These are phyloP conservation scores for Cladorhizidae sp. DNA, from an alignment of 37 sponge, comb jelly and placozoan genomes.

Conservation along the genomic window DNA sequence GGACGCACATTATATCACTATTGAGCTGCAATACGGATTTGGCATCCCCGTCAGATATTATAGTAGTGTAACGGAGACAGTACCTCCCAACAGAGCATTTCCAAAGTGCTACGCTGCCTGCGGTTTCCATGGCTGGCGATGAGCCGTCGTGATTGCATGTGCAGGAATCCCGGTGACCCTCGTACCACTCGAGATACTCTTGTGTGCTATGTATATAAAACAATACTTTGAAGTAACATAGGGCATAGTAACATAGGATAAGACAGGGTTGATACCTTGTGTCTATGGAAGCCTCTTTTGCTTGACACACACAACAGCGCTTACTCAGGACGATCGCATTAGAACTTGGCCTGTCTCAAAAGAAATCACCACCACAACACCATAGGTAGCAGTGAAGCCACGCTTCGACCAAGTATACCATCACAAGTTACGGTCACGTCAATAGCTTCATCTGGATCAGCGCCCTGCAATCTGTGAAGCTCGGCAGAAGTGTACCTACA, in stretches of 20 bases:
- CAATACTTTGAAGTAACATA: too few relatives aligned
- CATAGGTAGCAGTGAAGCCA: constrained; percentile 17
- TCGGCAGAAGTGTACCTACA: too few relatives aligned
- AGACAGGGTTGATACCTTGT: too few relatives aligned
- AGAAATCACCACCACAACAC: constrained; percentile 7
- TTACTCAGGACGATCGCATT: neutral
- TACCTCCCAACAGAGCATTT: neutral
- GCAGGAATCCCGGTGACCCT: neutral
- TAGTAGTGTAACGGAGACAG: constrained; percentile 11
- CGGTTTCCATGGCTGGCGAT: constrained; percentile 30
- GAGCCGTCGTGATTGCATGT: constrained; percentile 9
- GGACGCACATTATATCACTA: too few relatives aligned
- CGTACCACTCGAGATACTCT: neutral
- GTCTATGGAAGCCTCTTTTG: too few relatives aligned
- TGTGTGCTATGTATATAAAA: too few relatives aligned
- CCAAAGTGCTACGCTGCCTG: constrained; percentile 8
- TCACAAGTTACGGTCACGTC: neutral
- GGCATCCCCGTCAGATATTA: constrained; percentile 24
- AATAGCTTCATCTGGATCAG: too few relatives aligned
- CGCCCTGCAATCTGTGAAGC: neutral
- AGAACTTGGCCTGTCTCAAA: constrained; percentile 9
- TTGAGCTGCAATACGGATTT: constrained; percentile 12
- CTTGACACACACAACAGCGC: neutral
- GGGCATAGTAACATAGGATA: too few relatives aligned
- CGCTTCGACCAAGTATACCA: constrained; percentile 19